Conservation (phyloP, 2,888 invertebrate genomes). For the Noctua pronuba region DNA sequence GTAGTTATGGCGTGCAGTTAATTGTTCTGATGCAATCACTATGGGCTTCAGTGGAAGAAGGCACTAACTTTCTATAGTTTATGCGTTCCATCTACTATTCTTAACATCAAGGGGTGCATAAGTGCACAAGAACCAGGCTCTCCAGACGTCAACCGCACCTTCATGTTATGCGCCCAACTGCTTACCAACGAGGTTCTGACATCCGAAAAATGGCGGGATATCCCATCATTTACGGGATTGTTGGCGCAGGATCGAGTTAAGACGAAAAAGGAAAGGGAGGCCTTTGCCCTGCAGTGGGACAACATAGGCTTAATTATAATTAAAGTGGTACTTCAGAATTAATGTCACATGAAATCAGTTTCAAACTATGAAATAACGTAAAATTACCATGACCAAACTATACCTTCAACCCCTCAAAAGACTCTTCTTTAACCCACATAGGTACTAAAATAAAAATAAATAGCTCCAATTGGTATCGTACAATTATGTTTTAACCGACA, state of each 20-base stretch:
- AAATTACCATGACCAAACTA: conserved; percentile 13
- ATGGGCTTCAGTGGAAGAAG: not conserved
- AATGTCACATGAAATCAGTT: conserved; percentile 18
- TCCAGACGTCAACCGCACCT: not conserved
- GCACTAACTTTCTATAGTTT: not conserved
- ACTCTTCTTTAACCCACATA: conserved; percentile 44
- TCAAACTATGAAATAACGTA: conserved; percentile 12
- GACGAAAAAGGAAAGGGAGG: not conserved
- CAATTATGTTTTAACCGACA: conserved; percentile 81
- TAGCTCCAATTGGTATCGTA: conserved; percentile 69
- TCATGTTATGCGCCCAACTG: not conserved
- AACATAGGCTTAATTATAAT: not conserved
- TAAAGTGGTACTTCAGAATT: not conserved
- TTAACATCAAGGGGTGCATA: not conserved
- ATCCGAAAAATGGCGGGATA: not conserved
- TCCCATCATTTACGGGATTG: not conserved
- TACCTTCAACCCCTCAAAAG: conserved; percentile 28
- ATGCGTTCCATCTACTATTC: not conserved
- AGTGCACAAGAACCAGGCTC: not conserved
- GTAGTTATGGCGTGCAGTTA: not conserved
- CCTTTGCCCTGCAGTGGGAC: not conserved
- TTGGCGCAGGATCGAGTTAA: not conserved
- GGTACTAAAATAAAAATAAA: conserved; percentile 68
- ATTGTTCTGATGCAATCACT: not conserved
- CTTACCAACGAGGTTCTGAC: not conserved